Evolutionary conservation across 2,113 vertebrate species (phyloP).

Genomic region (Percopsis transmontana): DNA sequence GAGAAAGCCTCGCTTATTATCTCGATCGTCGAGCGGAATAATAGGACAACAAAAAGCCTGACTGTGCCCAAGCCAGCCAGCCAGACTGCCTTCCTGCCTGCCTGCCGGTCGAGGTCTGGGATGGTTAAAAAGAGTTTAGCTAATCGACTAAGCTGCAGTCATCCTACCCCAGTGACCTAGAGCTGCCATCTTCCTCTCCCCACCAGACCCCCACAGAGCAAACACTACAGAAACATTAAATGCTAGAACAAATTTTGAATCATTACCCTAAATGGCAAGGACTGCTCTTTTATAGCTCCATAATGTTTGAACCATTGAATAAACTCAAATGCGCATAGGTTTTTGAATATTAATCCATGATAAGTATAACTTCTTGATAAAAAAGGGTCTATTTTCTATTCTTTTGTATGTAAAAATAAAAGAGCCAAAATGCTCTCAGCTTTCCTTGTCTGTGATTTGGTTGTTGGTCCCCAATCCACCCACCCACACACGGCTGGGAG

Average conservation of each 20-base stretch:
- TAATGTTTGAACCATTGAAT: constrained; percentile 70
- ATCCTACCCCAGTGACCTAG: constrained; percentile 75
- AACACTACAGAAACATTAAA: constrained; percentile 77
- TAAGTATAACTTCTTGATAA: too few relatives aligned
- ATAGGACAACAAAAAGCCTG: constrained; percentile 77
- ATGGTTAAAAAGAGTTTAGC: constrained; percentile 69
- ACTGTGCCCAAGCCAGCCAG: constrained; percentile 53
- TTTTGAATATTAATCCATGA: constrained; percentile 27
- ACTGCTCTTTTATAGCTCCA: constrained; percentile 67
- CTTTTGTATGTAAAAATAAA: constrained; percentile 15
- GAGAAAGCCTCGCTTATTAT: constrained; percentile 78
- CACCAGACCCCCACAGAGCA: constrained; percentile 69
- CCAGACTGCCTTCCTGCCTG: constrained; percentile 3
- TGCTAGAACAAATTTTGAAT: constrained; percentile 76
- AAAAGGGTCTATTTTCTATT: constrained; percentile 20
- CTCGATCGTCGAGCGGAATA: constrained; percentile 82
- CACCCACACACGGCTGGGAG: constrained; percentile 39
- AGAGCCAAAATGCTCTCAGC: constrained; percentile 12
- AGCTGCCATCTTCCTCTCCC: constrained; percentile 69
- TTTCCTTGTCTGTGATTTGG: constrained; percentile 27
- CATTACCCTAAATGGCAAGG: constrained; percentile 73
- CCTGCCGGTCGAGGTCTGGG: constrained; percentile 34
- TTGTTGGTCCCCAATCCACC: constrained; percentile 21
- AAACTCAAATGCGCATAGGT: constrained; percentile 71
- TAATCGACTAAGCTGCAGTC: constrained; percentile 73